Evolutionary conservation across 2,797 vertebrate genomes (phyloP).

Genomic region (Sphenopsis melanotis): DNA sequence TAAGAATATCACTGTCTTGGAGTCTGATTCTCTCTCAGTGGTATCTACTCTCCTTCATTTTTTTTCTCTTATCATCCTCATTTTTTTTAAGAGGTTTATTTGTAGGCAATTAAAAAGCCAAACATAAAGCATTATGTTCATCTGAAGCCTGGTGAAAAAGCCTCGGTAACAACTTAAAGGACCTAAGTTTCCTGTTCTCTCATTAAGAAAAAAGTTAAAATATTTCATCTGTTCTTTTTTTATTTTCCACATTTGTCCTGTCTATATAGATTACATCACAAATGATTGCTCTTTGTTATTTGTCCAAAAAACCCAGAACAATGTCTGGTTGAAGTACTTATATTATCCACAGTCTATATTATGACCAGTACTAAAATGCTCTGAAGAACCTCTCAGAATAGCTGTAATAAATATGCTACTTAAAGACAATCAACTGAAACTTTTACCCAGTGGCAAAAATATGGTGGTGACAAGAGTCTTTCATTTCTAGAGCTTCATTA

Average conservation of each 20-base stretch:
- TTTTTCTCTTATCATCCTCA: background rate
- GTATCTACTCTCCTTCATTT: background rate
- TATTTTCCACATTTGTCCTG: background rate
- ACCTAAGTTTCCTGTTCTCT: background rate
- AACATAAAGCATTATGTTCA: background rate
- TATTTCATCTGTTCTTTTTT: background rate
- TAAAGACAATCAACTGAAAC: background rate
- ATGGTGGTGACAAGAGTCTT: background rate
- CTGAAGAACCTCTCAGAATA: background rate
- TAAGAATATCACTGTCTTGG: background rate
- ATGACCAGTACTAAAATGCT: background rate
- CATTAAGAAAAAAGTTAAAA: background rate
- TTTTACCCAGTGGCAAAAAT: background rate
- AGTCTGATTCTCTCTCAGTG: background rate
- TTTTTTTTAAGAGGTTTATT: background rate
- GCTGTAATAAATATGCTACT: background rate
- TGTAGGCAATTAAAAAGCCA: background rate
- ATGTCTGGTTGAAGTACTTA: background rate
- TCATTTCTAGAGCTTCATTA: background rate
- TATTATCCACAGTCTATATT: background rate
- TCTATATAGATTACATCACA: background rate
- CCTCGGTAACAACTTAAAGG: background rate
- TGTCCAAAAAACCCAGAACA: background rate
- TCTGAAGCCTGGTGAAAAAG: background rate
- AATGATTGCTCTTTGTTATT: background rate